Evolutionary conservation across 2,888 invertebrate genomes (phyloP).

Genomic region (Scaptomyza reducta): DNA sequence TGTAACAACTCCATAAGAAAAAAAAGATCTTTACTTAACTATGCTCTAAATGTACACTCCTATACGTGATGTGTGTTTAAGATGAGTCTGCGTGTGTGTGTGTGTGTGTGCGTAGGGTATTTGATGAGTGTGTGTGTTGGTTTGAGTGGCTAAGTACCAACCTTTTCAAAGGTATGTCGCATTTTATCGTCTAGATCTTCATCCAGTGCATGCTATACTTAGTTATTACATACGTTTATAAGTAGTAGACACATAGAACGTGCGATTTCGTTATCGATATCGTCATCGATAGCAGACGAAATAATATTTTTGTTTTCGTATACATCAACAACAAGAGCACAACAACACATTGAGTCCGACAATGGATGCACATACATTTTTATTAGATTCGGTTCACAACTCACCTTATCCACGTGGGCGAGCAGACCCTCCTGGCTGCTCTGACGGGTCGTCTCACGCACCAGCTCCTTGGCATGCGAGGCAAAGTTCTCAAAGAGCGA

Average conservation of each 20-base stretch:
- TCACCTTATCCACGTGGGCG: slow-evolving; percentile 95
- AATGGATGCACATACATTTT: slow-evolving; percentile 27
- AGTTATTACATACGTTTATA: slow-evolving; percentile 49
- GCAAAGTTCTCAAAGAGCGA: slow-evolving; percentile 95
- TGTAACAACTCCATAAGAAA: background rate
- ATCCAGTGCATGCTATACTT: slow-evolving; percentile 75
- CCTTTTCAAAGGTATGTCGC: slow-evolving; percentile 91
- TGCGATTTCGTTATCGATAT: slow-evolving; percentile 36
- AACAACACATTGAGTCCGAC: slow-evolving; percentile 68
- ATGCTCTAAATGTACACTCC: background rate
- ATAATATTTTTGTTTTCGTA: slow-evolving; percentile 1
- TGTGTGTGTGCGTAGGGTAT: background rate
- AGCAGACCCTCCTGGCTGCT: slow-evolving; percentile 94
- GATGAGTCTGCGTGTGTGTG: background rate
- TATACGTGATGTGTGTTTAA: background rate
- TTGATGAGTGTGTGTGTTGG: slow-evolving; percentile 2
- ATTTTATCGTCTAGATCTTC: slow-evolving; percentile 86
- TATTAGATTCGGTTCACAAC: slow-evolving; percentile 23
- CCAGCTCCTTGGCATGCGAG: slow-evolving; percentile 94
- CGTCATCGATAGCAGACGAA: slow-evolving; percentile 4
- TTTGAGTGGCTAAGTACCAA: slow-evolving; percentile 84
- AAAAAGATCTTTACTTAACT: background rate
- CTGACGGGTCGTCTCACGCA: slow-evolving; percentile 93
- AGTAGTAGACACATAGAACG: slow-evolving; percentile 58
- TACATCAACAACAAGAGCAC: slow-evolving; percentile 52